Evolutionary conservation across 2,113 vertebrate genomes (phyloP).

Genomic region (Smithornis capensis): DNA sequence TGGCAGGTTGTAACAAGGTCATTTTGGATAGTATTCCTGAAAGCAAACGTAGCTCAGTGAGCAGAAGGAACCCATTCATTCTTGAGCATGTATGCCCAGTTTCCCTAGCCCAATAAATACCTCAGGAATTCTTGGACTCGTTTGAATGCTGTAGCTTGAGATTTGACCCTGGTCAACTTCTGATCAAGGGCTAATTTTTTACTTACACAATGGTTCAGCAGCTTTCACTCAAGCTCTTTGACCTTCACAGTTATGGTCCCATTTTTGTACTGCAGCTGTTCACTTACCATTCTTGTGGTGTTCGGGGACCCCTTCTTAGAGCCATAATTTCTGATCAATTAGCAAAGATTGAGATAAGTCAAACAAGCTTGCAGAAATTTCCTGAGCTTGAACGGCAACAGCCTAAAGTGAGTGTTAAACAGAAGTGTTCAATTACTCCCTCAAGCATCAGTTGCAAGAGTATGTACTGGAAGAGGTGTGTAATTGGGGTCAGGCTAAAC

Average conservation of each 20-base stretch:
- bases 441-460: neutral
- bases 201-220: neutral
- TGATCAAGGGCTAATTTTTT: neutral
- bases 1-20: neutral
- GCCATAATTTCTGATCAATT: neutral
- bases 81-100: neutral
- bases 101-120: neutral
- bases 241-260: neutral
- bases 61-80: neutral
- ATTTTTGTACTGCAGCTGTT: neutral
- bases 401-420: neutral
- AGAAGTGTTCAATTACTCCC: neutral
- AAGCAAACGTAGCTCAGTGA: neutral
- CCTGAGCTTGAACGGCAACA: neutral
- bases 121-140: neutral
- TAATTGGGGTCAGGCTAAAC: neutral
- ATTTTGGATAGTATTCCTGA: neutral
- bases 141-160: neutral
- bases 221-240: neutral
- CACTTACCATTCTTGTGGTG: neutral
- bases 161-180: neutral
- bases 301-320: neutral
- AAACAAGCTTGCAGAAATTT: neutral
- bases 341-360: neutral
- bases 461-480: neutral